Evolutionary conservation across 2,113 vertebrate genomes (phyloP).

Genomic region (Emberiza fucata): DNA sequence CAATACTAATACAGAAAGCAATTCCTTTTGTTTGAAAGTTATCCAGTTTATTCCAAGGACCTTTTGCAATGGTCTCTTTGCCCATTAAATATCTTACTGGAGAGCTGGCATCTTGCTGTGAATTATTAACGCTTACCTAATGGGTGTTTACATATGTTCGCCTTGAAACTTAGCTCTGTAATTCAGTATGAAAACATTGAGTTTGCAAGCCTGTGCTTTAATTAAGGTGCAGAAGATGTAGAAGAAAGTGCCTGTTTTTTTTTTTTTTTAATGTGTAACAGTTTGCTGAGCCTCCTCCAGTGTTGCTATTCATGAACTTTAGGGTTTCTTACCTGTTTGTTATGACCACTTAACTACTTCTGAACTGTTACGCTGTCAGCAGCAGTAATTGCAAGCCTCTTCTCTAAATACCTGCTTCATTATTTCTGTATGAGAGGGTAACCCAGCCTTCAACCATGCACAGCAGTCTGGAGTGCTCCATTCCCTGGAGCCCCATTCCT

Average conservation of each 20-base stretch:
- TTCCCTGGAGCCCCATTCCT: not conserved
- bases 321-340: not conserved
- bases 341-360: not conserved
- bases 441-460: not conserved
- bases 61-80: not conserved
- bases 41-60: not conserved
- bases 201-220: not conserved
- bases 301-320: not conserved
- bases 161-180: constrained; percentile 26
- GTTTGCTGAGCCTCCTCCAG: not conserved
- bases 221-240: not conserved
- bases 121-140: constrained; percentile 50
- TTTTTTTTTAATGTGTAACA: not conserved
- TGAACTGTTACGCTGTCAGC: not conserved
- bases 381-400: not conserved
- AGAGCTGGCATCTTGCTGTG: constrained; percentile 13
- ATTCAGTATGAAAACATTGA: not conserved
- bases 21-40: not conserved
- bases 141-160: constrained; percentile 10
- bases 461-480: not conserved
- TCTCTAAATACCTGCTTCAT: not conserved
- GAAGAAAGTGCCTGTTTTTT: not conserved
- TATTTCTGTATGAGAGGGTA: not conserved
- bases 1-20: not conserved
- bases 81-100: not conserved